Evolutionary conservation across 64 coral and sea anemone species (phyloP), one percentile per base, ranked within the genome.

Genomic region (Anthopleura sola): DNA sequence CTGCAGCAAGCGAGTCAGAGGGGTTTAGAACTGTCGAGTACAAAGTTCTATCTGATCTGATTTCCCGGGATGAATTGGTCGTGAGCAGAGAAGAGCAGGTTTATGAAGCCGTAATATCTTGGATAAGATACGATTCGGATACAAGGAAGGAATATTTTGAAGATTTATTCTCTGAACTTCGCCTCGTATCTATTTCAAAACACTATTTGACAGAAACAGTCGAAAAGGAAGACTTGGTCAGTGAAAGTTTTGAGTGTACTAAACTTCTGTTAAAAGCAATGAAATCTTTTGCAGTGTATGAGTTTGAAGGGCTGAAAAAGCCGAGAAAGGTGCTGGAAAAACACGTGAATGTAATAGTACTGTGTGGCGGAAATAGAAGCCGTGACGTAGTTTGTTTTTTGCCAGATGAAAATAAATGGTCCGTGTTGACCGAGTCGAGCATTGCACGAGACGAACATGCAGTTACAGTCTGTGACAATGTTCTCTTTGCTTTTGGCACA

Each of bases 11-110:
- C 34, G 81, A 90, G 24, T 84, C 88, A 0, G 88, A 90, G 44
- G 82, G 64, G 34, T 90, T 90, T 74, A 90, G 85, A 90, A 21
- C 29, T 18, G 49, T 90, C 34, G 82, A 90, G 0, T 85, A 48
- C 75, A 85, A 75, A 55, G 69, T 90, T 13, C 75, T 76, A 14
- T 56, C 24, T 36, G 88, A 90, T 17, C 75, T 90, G 26, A 90
- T 90, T 39, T 68, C 81, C 48, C 88, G 88, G n/a, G 88, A 90
- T 78, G 88, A 90, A 17, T 68, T 90, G 51, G 88, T 84, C 11
- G 82, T 90, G 21, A 77, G 81, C 37, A 26, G 80, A 71, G 88
- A 90, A 55, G 88, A 90, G 53, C 81, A 90, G 21, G 88, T 90
- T 19, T 90, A 90, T n/a, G 88, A 90, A 83, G 83, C 88, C 48